phyloP scores from a whole-genome alignment of 1,140 invertebrate species.

The Drosophila lini region DNA sequence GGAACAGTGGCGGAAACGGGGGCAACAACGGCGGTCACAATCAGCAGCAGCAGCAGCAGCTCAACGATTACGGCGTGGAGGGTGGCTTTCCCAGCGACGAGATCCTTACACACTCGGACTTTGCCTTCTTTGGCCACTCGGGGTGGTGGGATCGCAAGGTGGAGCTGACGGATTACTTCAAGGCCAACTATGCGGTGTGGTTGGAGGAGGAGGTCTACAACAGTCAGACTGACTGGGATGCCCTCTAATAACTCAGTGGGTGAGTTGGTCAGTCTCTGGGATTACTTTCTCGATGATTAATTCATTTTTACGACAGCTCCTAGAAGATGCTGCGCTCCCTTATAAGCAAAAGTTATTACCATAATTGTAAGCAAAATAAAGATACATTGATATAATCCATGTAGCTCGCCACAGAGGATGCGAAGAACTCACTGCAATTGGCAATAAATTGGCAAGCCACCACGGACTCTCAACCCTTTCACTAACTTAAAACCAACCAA shows the following conservation, averaged over 20 bases:
- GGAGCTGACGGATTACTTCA: conserved; percentile 97
- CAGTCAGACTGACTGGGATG: conserved; percentile 91
- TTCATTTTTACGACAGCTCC: neutral
- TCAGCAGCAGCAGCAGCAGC: conserved; percentile 77
- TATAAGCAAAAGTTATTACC: conserved; percentile 77
- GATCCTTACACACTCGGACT: conserved; percentile 80
- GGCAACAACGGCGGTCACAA: conserved; percentile 57
- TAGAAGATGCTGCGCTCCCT: conserved; percentile 13
- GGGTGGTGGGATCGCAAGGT: conserved; percentile 86
- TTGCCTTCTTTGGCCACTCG: conserved; percentile 82
- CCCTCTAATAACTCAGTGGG: conserved; percentile 53
- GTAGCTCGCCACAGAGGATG: conserved; percentile 44
- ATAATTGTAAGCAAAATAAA: conserved; percentile 67
- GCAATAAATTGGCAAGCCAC: conserved; percentile 60
- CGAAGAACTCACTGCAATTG: conserved; percentile 46
- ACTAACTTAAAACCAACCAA: conserved; percentile 19
- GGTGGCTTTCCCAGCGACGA: conserved; percentile 82
- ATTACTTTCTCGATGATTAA: neutral
- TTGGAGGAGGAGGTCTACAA: conserved; percentile 98
- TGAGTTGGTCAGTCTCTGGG: neutral
- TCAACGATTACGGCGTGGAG: conserved; percentile 79
- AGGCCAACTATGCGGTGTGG: conserved; percentile 98
- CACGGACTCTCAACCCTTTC: conserved; percentile 32
- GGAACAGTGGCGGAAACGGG: conserved; percentile 57
- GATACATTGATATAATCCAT: conserved; percentile 74